phyloP scores from a whole-genome alignment of 2,113 vertebrate genomes.

The Phaethornis superciliosus region DNA sequence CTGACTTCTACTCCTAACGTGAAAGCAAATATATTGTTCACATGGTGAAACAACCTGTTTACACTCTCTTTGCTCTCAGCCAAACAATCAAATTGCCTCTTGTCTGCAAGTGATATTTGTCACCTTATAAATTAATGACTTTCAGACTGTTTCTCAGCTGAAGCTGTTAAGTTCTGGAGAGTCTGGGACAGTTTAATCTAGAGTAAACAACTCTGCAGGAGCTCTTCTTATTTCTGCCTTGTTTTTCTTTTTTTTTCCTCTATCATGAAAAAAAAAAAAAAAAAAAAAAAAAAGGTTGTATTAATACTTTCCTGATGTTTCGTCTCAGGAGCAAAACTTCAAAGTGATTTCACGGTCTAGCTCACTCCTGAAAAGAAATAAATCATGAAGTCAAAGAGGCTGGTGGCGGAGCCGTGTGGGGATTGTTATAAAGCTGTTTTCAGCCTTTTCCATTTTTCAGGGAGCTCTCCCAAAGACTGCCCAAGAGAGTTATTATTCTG shows the following conservation, averaged over 20 bases:
- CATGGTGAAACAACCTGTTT: slow-evolving; percentile 17
- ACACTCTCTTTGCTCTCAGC: neutral
- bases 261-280: neutral
- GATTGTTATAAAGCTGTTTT: slow-evolving; percentile 38
- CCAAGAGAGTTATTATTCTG: slow-evolving; percentile 24
- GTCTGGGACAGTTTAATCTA: slow-evolving; percentile 50
- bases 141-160: slow-evolving; percentile 1
- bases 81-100: neutral
- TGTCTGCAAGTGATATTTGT: slow-evolving; percentile 50
- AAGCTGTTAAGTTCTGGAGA: slow-evolving; percentile 10
- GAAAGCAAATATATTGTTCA: neutral
- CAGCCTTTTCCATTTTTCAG: slow-evolving; percentile 35
- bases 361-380: slow-evolving; percentile 64
- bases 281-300: neutral
- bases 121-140: slow-evolving; percentile 59
- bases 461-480: slow-evolving; percentile 28
- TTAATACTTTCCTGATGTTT: slow-evolving; percentile 60
- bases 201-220: slow-evolving; percentile 61
- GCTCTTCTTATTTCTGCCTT: slow-evolving; percentile 41
- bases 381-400: slow-evolving; percentile 44
- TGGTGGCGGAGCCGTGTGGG: neutral
- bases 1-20: neutral
- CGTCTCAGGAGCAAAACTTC: slow-evolving; percentile 60
- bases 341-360: slow-evolving; percentile 66
- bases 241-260: slow-evolving; percentile 8